Evolutionary conservation across 2,113 vertebrate species (phyloP), one percentile per base, ranked within the genome.

Genomic region (Calidris pugnax): DNA sequence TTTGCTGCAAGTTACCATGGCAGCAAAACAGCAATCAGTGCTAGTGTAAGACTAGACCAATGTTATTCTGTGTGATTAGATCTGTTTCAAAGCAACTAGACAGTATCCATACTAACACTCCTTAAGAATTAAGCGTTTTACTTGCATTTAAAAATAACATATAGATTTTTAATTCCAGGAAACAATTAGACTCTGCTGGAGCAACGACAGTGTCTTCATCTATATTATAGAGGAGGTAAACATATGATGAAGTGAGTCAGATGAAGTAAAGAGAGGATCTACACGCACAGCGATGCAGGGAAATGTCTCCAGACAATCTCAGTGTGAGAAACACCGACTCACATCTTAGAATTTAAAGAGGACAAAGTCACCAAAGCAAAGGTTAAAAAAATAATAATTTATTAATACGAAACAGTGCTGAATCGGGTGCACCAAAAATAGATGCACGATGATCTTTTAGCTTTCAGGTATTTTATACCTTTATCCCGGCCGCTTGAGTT

Each of bases 1-100:
- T 90, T 74, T 93, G 32, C 22, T 92, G 20, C 20, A 60, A 69
- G 66, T 93, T 95, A 76, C 91, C 86, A 93, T 92, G 55, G 88
- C 53, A 95, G 59, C 86, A 92, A 77, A 93, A 32, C 30, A 91
- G 62, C n/a, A 91, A 91, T 89, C 77, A 79, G 14, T 63, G 47
- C 14, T 41, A 73, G 24, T 50, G 22, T 71, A 90, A 90, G 50
- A 64, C 33, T 78, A 75, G 48, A 74, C 13, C 32, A 85, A 50
- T 64, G 43, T 71, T 47, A 72, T 64, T 57, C 35, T 72, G 12
- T 60, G 27, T 51, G n/a, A 90, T 88, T 81, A 71, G 48, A 57
- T 91, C 53, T 76, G n/a, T 87, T 93, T 93, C 51, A 89, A 85
- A 83, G 53, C 53, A 76, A 33, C 57, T 79, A 85, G 74, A 76